Base-by-base conservation (phyloP, 1,140 invertebrate species). In the Drosophila eugracilis region DNA sequence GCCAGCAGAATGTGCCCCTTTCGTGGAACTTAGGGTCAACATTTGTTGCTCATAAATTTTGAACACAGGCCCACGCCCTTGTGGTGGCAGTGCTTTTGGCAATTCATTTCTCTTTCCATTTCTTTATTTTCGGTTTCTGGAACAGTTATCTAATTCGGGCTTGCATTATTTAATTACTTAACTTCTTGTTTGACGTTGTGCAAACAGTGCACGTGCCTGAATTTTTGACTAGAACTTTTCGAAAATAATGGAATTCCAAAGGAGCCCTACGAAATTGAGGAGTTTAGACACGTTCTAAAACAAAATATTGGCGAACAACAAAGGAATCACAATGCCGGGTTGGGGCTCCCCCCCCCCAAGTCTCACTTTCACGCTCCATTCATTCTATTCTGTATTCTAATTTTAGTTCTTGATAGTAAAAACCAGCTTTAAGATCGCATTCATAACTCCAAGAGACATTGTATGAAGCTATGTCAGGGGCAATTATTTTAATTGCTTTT, bases 121-220 rank as follows among this genome's bases (percentile, higher is more conserved):
- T 6, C 3, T 0, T 14, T 41, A 30, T 39, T 37, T 36, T 10
- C 3, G 1, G 7, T 24, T 32, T 30, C 54, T 17, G 12, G n/a
- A 19, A 19, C 7, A 28, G 36, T 12, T 59, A 59, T 24, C 36
- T 59, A 44, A 60, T 60, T 62, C 57, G 24, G 37, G 55, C 14
- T 28, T 62, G 37, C 57, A 44, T 63, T 63, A 63, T 63, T 62
- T 63, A 63, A 63, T 63, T 63, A 62, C 58, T 44, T 34, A 44
- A 62, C 14, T 34, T 62, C 59, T 15, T 17, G 12, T 21, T 32
- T 42, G 36, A 42, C 21, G 37, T 63, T 62, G 55, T n/a, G 37
- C 36, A 26, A 44, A 44, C 36, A 62, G 3, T 32, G 21, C 26
- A 63, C 55, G 59, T 63, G 57, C 59, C 12, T 34, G 59, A 34